Evolutionary conservation across 2,797 vertebrate genomes (phyloP).

Genomic region (Neosilurus mollespiculum): DNA sequence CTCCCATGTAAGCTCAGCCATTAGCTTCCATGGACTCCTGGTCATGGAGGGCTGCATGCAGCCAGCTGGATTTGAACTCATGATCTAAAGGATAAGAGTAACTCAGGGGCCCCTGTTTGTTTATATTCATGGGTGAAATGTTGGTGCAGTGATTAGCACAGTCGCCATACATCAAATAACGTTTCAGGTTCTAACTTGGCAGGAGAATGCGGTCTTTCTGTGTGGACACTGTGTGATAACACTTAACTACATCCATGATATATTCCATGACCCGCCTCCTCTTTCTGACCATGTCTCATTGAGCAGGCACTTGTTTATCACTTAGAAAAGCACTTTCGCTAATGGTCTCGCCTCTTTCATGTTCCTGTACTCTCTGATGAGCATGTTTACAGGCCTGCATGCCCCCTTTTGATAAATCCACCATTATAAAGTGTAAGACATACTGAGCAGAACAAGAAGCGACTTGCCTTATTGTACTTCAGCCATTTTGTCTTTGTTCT

Average conservation of each 20-base stretch:
- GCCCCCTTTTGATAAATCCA: neutral
- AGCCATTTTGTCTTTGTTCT: neutral
- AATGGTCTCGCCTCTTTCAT: constrained; percentile 36
- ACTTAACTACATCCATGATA: constrained; percentile 48
- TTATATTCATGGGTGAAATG: too few relatives aligned
- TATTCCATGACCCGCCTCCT: constrained; percentile 41
- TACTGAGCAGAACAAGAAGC: neutral
- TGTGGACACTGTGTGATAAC: too few relatives aligned
- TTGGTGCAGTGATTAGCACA: too few relatives aligned
- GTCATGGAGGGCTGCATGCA: too few relatives aligned
- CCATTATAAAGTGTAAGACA: neutral
- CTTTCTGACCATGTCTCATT: constrained; percentile 40
- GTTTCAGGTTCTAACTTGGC: too few relatives aligned
- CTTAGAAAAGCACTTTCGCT: constrained; percentile 38
- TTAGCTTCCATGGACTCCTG: too few relatives aligned
- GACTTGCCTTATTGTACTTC: neutral
- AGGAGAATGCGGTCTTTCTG: too few relatives aligned
- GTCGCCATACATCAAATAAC: too few relatives aligned
- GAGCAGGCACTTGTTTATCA: constrained; percentile 43
- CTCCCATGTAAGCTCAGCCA: too few relatives aligned
- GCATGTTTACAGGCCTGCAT: neutral
- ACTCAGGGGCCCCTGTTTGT: too few relatives aligned
- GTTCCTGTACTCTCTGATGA: neutral
- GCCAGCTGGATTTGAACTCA: too few relatives aligned
- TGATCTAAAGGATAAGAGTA: too few relatives aligned